These are phyloP conservation scores for Heliconius eleuchia DNA, from an alignment of 1,140 invertebrate genomes.

Conservation along the genomic window DNA sequence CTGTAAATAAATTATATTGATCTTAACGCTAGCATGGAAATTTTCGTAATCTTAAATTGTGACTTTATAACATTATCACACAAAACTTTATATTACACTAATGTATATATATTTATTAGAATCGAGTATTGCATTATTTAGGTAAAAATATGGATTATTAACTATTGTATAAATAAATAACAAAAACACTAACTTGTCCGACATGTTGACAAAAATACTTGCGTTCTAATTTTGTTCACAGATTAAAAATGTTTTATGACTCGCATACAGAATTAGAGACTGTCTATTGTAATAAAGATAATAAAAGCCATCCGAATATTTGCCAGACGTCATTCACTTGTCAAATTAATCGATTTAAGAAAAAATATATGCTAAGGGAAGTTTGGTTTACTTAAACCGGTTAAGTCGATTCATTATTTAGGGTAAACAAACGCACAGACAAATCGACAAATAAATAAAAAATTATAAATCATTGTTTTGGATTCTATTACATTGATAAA, in stretches of 20 bases:
- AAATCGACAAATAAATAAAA: no score
- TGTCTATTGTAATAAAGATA: no score
- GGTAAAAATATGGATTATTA: neutral
- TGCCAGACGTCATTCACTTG: no score
- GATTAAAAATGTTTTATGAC: neutral
- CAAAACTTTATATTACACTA: conserved; percentile 7
- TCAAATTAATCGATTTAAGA: no score
- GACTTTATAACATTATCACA: neutral
- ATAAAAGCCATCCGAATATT: no score
- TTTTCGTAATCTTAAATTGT: neutral
- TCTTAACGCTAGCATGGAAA: conserved; percentile 16
- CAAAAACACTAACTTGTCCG: conserved; percentile 74
- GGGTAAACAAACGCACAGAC: no score
- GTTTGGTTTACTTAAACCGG: no score
- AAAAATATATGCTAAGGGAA: no score
- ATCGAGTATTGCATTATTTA: neutral
- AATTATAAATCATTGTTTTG: no score
- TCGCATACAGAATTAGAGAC: no score
- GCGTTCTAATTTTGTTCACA: conserved; percentile 28
- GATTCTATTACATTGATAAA: no score
- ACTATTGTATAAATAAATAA: conserved; percentile 23
- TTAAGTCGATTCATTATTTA: no score
- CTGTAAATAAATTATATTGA: conserved; percentile 53
- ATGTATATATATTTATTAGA: conserved; percentile 10
- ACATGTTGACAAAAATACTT: conserved; percentile 70